phyloP scores from a whole-genome alignment of 2,888 invertebrate genomes.

The Lydus trimaculatus region DNA sequence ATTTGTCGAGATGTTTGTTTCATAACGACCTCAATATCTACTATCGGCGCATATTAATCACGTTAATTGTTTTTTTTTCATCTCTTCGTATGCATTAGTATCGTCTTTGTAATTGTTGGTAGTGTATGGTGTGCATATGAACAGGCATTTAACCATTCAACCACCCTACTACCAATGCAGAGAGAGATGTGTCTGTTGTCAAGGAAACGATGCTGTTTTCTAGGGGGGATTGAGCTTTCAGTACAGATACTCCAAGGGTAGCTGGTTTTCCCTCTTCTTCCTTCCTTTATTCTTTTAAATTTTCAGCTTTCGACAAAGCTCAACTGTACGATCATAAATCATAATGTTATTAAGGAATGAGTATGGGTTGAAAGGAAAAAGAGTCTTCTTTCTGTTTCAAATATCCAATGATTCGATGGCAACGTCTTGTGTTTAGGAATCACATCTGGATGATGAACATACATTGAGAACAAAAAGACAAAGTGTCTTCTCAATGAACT shows the following conservation, averaged over 20 bases:
- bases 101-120: not conserved
- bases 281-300: slow-evolving; percentile 17
- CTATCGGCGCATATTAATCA: slow-evolving; percentile 36
- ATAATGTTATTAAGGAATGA: slow-evolving; percentile 16
- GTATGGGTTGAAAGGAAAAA: not conserved
- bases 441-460: not conserved
- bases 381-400: not conserved
- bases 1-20: slow-evolving; percentile 37
- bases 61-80: slow-evolving; percentile 37
- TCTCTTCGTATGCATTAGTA: slow-evolving; percentile 28
- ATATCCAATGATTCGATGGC: not conserved
- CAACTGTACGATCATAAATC: slow-evolving; percentile 19
- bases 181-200: slow-evolving; percentile 51
- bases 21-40: slow-evolving; percentile 18
- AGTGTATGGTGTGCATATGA: slow-evolving; percentile 26
- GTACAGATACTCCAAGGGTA: slow-evolving; percentile 24
- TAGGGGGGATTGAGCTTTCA: slow-evolving; percentile 35
- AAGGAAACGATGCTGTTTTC: slow-evolving; percentile 48
- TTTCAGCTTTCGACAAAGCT: slow-evolving; percentile 22
- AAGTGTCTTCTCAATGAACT: not conserved
- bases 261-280: slow-evolving; percentile 7
- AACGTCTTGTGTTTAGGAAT: not conserved
- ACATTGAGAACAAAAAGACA: not conserved
- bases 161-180: slow-evolving; percentile 22
- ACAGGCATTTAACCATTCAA: slow-evolving; percentile 20